A percentile compares a stretch with the other conserved stretches of the same genome.
Evolutionary conservation across 1,140 invertebrate species (phyloP).

Genomic region (Tigriopus japonicus): DNA sequence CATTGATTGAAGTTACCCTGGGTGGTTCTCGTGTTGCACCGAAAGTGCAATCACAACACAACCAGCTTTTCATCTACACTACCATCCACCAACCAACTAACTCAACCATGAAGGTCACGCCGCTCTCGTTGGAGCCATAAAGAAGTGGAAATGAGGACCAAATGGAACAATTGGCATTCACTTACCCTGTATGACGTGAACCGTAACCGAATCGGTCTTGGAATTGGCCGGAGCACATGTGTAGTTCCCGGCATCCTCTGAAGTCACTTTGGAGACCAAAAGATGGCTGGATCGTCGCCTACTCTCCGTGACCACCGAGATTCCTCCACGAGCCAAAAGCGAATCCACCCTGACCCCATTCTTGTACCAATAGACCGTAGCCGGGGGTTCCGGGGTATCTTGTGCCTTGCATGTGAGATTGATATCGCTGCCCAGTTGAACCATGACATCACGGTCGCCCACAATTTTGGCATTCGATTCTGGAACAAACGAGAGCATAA

Average conservation of each 20-base stretch:
- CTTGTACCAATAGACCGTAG: neutral
- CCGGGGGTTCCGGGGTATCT: neutral
- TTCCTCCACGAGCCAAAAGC: neutral
- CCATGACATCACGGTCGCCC: neutral
- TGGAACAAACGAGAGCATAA: neutral
- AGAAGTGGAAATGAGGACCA: too few relatives aligned
- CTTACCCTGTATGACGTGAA: neutral
- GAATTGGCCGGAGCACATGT: neutral
- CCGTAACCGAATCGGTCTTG: neutral
- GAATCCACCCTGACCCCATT: neutral
- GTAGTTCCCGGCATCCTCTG: neutral
- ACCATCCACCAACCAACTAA: too few relatives aligned
- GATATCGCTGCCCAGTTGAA: neutral
- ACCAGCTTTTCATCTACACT: too few relatives aligned
- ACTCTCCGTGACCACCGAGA: neutral
- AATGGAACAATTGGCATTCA: too few relatives aligned
- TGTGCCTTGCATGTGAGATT: neutral
- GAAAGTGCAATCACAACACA: too few relatives aligned
- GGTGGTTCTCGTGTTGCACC: too few relatives aligned
- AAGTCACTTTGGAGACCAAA: neutral
- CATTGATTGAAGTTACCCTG: too few relatives aligned
- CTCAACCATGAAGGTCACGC: too few relatives aligned
- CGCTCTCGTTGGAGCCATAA: too few relatives aligned
- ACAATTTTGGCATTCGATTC: neutral
- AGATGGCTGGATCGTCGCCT: neutral